Evolutionary conservation across 1,140 invertebrate genomes (phyloP), one percentile per base, ranked within the genome.

Genomic region (Aphaenogaster rudis): DNA sequence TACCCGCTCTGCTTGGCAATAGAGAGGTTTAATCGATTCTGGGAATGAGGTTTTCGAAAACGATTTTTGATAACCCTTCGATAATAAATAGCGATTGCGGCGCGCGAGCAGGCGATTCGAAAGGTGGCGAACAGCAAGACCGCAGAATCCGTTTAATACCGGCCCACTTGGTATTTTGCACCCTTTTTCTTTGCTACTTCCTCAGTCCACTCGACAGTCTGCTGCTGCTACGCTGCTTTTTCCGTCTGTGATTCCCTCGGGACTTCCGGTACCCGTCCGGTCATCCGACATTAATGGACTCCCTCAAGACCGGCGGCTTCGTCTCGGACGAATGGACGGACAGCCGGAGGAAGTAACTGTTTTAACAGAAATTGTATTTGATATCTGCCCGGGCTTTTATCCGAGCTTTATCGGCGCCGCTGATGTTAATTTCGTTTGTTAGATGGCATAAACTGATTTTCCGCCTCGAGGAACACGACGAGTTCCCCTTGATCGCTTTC

Each of bases 321-420:
- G 89, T 92, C 90, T 80, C 88, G 77, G 74, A 61, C 79, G 86
- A 82, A 82, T 88, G 71, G 79, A 69, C 76, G 88, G 86, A 88
- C 88, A 80, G 67, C 54, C 57, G 81, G 77, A 91, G 86, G 66
- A 93, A 88, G 88, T 92, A 92, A 91, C 92, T 82, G 86, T 84
- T 91, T 92, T 90, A 92, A 92, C 79, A 90, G 87, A 93, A 93
- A 92, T 92, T 92, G 84, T 92, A 86, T 93, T 92, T 93, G 90
- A 93, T 92, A 88, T 89, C 77, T 85, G 69, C 78, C 48, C 48
- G 48, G 59, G 33, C 80, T 84, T 76, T 84, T 77, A 81, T 67
- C 88, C 69, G n/a, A 0, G 9, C 11, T 72, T 86, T 69, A 82
- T 63, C 36, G 88, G 88, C 52, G 39, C 78, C 61, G 61, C 57